Evolutionary conservation across 1,140 invertebrate species (phyloP).

Genomic region (Saccostrea glomerata): DNA sequence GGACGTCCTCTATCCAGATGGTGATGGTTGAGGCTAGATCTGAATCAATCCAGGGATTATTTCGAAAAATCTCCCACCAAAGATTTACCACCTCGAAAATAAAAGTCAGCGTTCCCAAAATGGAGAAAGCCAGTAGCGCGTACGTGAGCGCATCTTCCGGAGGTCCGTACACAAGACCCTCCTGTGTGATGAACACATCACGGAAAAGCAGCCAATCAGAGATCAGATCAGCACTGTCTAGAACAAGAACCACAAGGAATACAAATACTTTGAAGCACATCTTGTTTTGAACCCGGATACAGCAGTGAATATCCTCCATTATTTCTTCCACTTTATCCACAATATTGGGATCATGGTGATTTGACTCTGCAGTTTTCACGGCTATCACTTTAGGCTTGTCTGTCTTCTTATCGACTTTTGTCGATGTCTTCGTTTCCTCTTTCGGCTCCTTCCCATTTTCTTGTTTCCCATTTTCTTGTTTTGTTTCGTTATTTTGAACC

Average conservation of each 20-base stretch:
- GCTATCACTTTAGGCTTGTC: neutral
- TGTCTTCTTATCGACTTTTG: neutral
- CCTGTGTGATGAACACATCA: slow-evolving; percentile 64
- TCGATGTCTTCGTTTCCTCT: neutral
- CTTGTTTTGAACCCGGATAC: slow-evolving; percentile 49
- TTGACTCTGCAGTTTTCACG: neutral
- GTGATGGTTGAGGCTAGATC: slow-evolving; percentile 67
- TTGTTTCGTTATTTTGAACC: slow-evolving; percentile 11
- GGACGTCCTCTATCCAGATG: slow-evolving; percentile 73
- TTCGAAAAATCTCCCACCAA: slow-evolving; percentile 65
- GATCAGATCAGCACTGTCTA: slow-evolving; percentile 68
- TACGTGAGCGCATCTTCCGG: slow-evolving; percentile 56
- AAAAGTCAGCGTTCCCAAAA: slow-evolving; percentile 71
- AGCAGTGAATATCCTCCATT: slow-evolving; percentile 34
- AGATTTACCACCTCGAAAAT: slow-evolving; percentile 68
- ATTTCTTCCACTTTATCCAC: neutral
- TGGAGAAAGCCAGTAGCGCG: slow-evolving; percentile 69
- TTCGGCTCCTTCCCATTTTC: neutral
- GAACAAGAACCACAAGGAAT: slow-evolving; percentile 63
- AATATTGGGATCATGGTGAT: neutral
- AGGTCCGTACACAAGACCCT: slow-evolving; percentile 73
- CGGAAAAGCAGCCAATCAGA: slow-evolving; percentile 73
- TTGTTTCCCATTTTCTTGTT: neutral
- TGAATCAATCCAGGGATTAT: slow-evolving; percentile 66
- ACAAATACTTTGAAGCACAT: slow-evolving; percentile 61